Evolutionary conservation across 2,888 invertebrate species (phyloP).

Genomic region (Diarsia dahlii): DNA sequence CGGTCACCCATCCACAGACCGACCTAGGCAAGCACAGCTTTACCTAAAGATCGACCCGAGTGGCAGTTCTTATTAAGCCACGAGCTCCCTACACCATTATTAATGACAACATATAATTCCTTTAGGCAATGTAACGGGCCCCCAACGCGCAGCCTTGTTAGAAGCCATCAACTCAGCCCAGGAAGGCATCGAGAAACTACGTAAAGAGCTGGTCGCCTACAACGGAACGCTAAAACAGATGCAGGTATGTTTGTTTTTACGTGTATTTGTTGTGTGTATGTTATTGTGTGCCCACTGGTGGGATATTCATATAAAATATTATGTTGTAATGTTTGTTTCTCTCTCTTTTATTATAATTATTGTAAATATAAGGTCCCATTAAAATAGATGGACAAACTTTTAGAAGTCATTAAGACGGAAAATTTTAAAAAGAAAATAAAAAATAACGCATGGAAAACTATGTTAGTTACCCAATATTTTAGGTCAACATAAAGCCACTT

Average conservation of each 20-base stretch:
- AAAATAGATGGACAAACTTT: too few relatives aligned
- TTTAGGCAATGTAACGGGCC: conserved; percentile 90
- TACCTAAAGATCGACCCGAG: too few relatives aligned
- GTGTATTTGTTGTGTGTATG: background rate
- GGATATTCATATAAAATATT: background rate
- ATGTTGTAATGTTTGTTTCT: background rate
- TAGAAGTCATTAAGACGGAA: too few relatives aligned
- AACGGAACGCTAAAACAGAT: conserved; percentile 81
- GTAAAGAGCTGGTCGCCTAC: conserved; percentile 92
- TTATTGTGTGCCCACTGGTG: background rate
- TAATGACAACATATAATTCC: background rate
- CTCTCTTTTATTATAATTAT: background rate
- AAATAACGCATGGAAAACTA: too few relatives aligned
- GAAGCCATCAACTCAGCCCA: conserved; percentile 96
- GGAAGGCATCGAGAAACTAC: conserved; percentile 94
- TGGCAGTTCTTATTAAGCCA: too few relatives aligned
- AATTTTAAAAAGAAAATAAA: too few relatives aligned
- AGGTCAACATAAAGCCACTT: too few relatives aligned
- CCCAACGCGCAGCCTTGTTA: conserved; percentile 94
- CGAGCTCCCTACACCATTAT: too few relatives aligned
- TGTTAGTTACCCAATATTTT: too few relatives aligned
- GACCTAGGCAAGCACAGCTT: too few relatives aligned
- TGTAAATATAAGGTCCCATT: too few relatives aligned
- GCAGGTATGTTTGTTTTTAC: conserved; percentile 75
- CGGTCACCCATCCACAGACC: too few relatives aligned